phyloP scores from a whole-genome alignment of 2,113 vertebrate species.

The Pituophis catenifer region DNA sequence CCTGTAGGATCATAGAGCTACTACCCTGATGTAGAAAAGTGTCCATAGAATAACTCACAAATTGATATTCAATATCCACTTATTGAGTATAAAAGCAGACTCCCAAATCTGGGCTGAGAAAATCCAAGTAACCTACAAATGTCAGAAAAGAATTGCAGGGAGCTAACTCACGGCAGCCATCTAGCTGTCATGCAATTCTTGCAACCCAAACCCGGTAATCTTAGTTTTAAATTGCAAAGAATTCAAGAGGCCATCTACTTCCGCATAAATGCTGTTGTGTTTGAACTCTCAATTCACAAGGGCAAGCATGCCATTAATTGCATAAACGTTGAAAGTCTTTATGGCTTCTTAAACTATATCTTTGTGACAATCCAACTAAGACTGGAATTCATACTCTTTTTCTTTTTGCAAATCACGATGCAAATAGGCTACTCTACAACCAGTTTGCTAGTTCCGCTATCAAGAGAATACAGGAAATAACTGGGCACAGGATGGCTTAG shows the following conservation, averaged over 20 bases:
- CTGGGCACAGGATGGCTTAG: not conserved
- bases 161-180: not conserved
- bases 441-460: not conserved
- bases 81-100: not conserved
- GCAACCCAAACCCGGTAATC: not conserved
- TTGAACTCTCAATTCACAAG: not conserved
- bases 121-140: not conserved
- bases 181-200: not conserved
- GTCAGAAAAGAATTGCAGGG: not conserved
- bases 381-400: not conserved
- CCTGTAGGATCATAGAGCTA: not conserved
- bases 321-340: not conserved
- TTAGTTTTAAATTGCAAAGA: not conserved
- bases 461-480: not conserved
- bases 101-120: not conserved
- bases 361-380: not conserved
- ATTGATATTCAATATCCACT: not conserved
- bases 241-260: not conserved
- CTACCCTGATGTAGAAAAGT: not conserved
- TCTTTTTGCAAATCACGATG: not conserved
- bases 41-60: not conserved
- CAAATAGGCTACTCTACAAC: not conserved
- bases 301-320: not conserved
- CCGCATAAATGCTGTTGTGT: not conserved
- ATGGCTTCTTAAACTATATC: not conserved